Percentiles rank a stretch among this genome's conserved stretches.
Evolutionary conservation across 2,888 invertebrate species (phyloP).

Genomic region (Dryococelus australis): DNA sequence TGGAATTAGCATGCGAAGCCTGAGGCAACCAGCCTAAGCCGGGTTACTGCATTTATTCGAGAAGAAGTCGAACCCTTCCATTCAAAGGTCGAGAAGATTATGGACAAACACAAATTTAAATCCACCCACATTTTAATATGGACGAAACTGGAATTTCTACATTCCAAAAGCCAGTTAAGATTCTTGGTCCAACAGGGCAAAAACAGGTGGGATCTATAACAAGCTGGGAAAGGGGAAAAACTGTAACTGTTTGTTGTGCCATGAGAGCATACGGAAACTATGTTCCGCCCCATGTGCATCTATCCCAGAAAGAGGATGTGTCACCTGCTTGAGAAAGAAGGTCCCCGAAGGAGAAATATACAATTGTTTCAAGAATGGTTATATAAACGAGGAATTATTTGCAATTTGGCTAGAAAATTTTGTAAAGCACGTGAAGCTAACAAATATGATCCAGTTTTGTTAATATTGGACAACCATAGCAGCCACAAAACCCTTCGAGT

Average conservation of each 20-base stretch:
- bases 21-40: slow-evolving; percentile 52
- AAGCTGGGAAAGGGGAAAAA: slow-evolving; percentile 56
- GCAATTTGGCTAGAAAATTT: slow-evolving; percentile 40
- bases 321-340: slow-evolving; percentile 55
- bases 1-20: slow-evolving; percentile 49
- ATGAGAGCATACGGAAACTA: slow-evolving; percentile 56
- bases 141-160: slow-evolving; percentile 58
- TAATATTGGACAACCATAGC: slow-evolving; percentile 39
- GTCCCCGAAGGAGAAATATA: slow-evolving; percentile 55
- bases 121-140: slow-evolving; percentile 54
- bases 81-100: slow-evolving; percentile 47
- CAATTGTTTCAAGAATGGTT: slow-evolving; percentile 50
- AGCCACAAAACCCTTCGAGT: slow-evolving; percentile 34
- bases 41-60: slow-evolving; percentile 51
- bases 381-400: slow-evolving; percentile 34
- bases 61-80: slow-evolving; percentile 50
- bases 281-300: slow-evolving; percentile 60
- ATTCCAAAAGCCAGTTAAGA: slow-evolving; percentile 56
- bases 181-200: slow-evolving; percentile 56
- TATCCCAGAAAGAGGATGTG: slow-evolving; percentile 54
- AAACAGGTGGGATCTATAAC: slow-evolving; percentile 57
- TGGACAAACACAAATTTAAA: slow-evolving; percentile 47
- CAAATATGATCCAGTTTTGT: slow-evolving; percentile 32
- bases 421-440: slow-evolving; percentile 7
- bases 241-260: slow-evolving; percentile 57